Evolutionary conservation across 2,888 invertebrate genomes (phyloP).

Genomic region (Allophyes oxyacanthae): DNA sequence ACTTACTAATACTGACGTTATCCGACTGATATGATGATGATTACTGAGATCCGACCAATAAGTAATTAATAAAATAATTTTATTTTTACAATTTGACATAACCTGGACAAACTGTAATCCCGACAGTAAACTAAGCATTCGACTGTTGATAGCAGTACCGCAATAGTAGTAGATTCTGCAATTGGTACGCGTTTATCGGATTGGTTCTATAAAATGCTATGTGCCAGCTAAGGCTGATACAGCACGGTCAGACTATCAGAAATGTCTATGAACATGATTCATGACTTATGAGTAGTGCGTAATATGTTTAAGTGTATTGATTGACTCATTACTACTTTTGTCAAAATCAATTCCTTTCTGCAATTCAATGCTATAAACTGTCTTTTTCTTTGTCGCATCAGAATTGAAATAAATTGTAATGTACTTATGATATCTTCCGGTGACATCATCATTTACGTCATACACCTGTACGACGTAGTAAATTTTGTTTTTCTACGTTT

Average conservation of each 20-base stretch:
- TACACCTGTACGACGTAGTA: conserved; percentile 31
- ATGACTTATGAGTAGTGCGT: not conserved
- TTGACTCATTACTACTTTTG: not conserved
- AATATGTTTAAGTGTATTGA: conserved; percentile 4
- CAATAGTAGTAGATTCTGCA: too few species aligned
- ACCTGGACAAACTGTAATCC: too few species aligned
- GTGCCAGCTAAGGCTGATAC: not conserved
- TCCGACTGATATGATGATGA: too few species aligned
- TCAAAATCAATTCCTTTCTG: conserved; percentile 10
- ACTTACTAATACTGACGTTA: not conserved
- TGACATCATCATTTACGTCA: conserved; percentile 46
- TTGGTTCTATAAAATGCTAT: not conserved
- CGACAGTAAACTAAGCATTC: too few species aligned
- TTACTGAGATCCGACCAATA: not conserved
- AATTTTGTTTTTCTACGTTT: conserved; percentile 23
- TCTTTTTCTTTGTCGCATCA: conserved; percentile 15
- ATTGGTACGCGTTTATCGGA: too few species aligned
- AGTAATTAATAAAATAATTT: too few species aligned
- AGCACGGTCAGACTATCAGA: not conserved
- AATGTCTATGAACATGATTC: not conserved
- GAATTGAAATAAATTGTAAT: conserved; percentile 6
- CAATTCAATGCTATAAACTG: conserved; percentile 8
- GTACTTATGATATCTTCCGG: conserved; percentile 20
- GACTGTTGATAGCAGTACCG: too few species aligned
- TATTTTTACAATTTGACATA: too few species aligned